These are phyloP conservation scores for Lithobates pipiens DNA, from an alignment of 2,797 vertebrate genomes.

Conservation along the genomic window DNA sequence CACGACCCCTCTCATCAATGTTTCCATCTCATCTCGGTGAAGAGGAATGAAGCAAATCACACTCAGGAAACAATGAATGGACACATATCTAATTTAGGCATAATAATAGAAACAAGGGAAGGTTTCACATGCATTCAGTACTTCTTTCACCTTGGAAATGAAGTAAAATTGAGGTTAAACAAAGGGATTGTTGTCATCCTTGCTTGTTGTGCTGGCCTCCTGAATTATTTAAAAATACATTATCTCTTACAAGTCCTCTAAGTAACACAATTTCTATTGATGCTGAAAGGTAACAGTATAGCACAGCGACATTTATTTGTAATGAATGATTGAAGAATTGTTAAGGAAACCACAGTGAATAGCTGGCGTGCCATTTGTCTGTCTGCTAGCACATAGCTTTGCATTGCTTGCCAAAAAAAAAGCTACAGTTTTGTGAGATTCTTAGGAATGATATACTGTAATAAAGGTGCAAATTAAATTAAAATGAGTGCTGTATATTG, in stretches of 20 bases:
- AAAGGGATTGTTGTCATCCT: constrained; percentile 24
- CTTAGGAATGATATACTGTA: neutral
- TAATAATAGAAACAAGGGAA: constrained; percentile 15
- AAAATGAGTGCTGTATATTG: constrained; percentile 35
- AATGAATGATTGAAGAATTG: constrained; percentile 54
- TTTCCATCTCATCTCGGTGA: neutral
- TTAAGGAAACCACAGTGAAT: constrained; percentile 46
- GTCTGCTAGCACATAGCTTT: constrained; percentile 12
- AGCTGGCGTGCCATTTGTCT: neutral
- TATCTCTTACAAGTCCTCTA: constrained; percentile 40
- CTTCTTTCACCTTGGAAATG: constrained; percentile 26
- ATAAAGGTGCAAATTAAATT: neutral
- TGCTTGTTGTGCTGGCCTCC: constrained; percentile 26
- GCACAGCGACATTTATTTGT: constrained; percentile 47
- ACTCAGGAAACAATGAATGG: constrained; percentile 8
- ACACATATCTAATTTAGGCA: constrained; percentile 20
- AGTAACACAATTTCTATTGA: constrained; percentile 56
- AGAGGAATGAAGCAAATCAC: neutral
- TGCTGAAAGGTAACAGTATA: constrained; percentile 31
- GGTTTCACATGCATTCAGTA: neutral
- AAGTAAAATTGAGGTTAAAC: constrained; percentile 42
- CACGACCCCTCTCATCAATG: neutral
- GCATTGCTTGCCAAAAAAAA: constrained; percentile 32
- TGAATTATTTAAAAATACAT: constrained; percentile 57
- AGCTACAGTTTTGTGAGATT: neutral